Evolutionary conservation across 2,797 vertebrate species (phyloP).

Genomic region (Rhinoraja longicauda): DNA sequence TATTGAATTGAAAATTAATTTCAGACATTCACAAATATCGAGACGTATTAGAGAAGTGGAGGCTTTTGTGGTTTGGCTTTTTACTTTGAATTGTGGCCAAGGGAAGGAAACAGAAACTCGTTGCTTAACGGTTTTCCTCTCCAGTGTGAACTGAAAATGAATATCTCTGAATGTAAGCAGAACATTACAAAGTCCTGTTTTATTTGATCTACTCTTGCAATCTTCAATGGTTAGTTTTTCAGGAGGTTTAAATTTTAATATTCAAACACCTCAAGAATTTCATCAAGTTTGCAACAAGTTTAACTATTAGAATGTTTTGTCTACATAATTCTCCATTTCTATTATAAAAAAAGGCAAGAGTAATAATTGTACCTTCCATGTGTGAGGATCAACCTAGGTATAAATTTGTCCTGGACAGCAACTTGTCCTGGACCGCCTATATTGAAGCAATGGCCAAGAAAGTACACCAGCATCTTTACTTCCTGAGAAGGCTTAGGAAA

Average conservation of each 20-base stretch:
- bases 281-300: not conserved
- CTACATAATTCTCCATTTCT: not conserved
- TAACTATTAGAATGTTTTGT: not conserved
- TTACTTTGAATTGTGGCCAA: slow-evolving; percentile 31
- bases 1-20: slow-evolving; percentile 2
- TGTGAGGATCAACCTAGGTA: not conserved
- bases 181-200: not conserved
- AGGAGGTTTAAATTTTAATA: not conserved
- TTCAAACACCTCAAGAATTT: not conserved
- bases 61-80: slow-evolving; percentile 29
- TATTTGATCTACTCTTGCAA: not conserved
- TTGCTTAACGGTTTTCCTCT: slow-evolving; percentile 34
- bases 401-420: not conserved
- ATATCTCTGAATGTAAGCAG: not conserved
- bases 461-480: no score
- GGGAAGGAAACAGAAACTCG: slow-evolving; percentile 35
- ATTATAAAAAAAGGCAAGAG: not conserved
- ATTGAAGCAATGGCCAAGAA: no score
- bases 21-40: slow-evolving; percentile 22
- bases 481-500: no score
- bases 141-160: slow-evolving; percentile 8
- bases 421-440: no score
- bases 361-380: not conserved
- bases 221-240: not conserved
- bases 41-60: slow-evolving; percentile 15